These are phyloP conservation scores for Isoperla grammatica DNA, from an alignment of 2,888 invertebrate genomes.

Conservation along the genomic window DNA sequence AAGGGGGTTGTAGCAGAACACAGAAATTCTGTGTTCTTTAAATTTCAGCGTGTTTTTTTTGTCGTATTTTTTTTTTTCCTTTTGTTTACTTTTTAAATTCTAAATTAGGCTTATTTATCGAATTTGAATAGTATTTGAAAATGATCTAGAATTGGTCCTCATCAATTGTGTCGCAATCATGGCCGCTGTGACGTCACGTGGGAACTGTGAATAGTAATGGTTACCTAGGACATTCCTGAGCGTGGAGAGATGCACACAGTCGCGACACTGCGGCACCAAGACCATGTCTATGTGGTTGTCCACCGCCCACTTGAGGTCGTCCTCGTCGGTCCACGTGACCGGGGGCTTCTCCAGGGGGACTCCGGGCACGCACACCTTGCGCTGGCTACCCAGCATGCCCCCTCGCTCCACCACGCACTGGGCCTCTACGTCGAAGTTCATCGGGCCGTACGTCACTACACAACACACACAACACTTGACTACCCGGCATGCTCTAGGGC, in stretches of 20 bases:
- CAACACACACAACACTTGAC: too few species aligned
- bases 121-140: too few species aligned
- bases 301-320: slow-evolving; percentile 42
- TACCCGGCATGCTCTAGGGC: too few species aligned
- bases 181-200: not conserved
- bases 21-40: too few species aligned
- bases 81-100: too few species aligned
- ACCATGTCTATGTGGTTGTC: slow-evolving; percentile 38
- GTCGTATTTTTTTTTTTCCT: too few species aligned
- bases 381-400: slow-evolving; percentile 50
- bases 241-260: slow-evolving; percentile 31
- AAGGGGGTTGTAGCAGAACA: too few species aligned
- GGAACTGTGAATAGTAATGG: not conserved
- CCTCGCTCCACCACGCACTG: slow-evolving; percentile 44
- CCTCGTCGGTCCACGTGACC: slow-evolving; percentile 45
- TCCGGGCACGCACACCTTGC: slow-evolving; percentile 50
- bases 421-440: slow-evolving; percentile 31
- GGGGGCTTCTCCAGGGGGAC: slow-evolving; percentile 45
- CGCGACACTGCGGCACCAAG: slow-evolving; percentile 35
- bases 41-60: too few species aligned
- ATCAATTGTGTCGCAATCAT: too few species aligned
- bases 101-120: too few species aligned
- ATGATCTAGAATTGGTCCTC: too few species aligned
- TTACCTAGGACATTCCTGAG: slow-evolving; percentile 34
- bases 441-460: slow-evolving; percentile 34